Conservation (phyloP, 2,113 vertebrate species). For the Erythrocercus mccallii region DNA sequence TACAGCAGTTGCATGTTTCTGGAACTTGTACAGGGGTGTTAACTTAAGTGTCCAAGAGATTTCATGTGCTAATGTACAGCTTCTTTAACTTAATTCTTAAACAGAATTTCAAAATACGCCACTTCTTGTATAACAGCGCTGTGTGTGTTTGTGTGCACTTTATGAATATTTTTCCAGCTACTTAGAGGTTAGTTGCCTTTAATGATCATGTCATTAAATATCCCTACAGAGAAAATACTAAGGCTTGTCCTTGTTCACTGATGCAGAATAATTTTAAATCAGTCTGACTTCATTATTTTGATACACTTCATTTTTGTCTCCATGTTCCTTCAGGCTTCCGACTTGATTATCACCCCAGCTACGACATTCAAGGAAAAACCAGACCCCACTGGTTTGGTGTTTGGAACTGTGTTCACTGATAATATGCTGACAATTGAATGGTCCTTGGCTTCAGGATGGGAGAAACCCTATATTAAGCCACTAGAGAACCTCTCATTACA, state of each 20-base stretch:
- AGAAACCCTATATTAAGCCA: constrained; percentile 81
- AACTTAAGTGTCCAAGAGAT: not conserved
- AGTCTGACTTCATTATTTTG: not conserved
- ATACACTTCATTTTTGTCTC: not conserved
- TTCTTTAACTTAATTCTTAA: not conserved
- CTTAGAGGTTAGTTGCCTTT: not conserved
- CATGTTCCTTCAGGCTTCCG: constrained; percentile 72
- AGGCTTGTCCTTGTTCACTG: not conserved
- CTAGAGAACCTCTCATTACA: constrained; percentile 84
- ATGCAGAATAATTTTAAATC: not conserved
- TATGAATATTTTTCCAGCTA: not conserved
- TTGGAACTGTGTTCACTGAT: constrained; percentile 87
- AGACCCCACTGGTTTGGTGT: constrained; percentile 71
- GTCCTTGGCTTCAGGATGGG: constrained; percentile 81
- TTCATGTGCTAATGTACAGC: not conserved
- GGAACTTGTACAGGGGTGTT: not conserved
- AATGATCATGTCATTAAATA: not conserved
- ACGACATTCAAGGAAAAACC: constrained; percentile 76
- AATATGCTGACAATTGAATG: constrained; percentile 90
- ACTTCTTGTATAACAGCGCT: not conserved
- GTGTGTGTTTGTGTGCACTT: not conserved
- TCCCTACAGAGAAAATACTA: not conserved
- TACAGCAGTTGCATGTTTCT: not conserved
- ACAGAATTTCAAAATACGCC: not conserved
- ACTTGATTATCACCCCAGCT: constrained; percentile 74